phyloP scores from a whole-genome alignment of 2,888 invertebrate genomes.

The Listrodromus nycthemerus region DNA sequence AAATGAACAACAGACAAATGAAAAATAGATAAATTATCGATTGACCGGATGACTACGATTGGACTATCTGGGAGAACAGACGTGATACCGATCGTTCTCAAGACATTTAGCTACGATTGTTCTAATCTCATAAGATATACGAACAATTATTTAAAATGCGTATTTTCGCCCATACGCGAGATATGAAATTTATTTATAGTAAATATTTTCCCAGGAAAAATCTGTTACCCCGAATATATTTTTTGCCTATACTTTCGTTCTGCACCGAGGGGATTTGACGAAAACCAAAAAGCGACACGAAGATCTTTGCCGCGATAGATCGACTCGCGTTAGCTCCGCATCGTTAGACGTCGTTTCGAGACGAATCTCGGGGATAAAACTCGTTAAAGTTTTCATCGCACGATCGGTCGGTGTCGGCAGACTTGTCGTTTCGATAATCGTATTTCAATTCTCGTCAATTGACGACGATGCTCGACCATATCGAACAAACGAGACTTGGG shows the following conservation, averaged over 20 bases:
- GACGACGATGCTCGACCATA: slow-evolving; percentile 52
- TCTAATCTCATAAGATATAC: not conserved
- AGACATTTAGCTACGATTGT: no score
- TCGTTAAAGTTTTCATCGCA: slow-evolving; percentile 32
- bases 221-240: not conserved
- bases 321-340: not conserved
- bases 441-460: slow-evolving; percentile 61
- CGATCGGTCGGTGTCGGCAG: slow-evolving; percentile 55
- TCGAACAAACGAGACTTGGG: slow-evolving; percentile 39
- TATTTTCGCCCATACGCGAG: no score
- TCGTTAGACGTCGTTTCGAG: slow-evolving; percentile 12
- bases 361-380: slow-evolving; percentile 37
- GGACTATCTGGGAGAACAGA: no score
- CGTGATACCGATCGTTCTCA: no score
- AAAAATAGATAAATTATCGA: not conserved
- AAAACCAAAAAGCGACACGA: not conserved
- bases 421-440: slow-evolving; percentile 51
- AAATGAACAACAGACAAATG: no score
- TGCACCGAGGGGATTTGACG: not conserved
- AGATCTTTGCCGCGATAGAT: not conserved
- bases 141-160: no score
- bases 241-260: not conserved
- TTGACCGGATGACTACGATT: not conserved
- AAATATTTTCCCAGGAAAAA: no score
- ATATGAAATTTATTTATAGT: no score